Base-by-base conservation (phyloP, 1,140 invertebrate genomes). In the Philopotamus ludificatus region DNA sequence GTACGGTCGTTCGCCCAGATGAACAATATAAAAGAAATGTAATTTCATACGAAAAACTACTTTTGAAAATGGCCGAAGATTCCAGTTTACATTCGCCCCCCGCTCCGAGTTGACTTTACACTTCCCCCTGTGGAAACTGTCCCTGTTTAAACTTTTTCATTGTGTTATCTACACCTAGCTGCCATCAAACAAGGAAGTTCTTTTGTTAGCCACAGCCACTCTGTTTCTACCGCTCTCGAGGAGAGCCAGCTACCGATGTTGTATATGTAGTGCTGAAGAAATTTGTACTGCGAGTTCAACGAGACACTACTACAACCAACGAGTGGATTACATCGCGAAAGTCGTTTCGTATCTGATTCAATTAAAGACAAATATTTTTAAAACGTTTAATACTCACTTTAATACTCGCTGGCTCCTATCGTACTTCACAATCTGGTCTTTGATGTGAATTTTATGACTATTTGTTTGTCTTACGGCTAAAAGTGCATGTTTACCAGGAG, bases 361-460 rank as follows among this genome's bases (percentile, higher is more conserved):
- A 45, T 45, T 45, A 45, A 45, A 45, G 4, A 18, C 18, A 39
- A 57, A 21, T 15, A 57, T 20, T 42, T 15, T n/a, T 15, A 26
- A 60, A 3, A 41, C n/a, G 22, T 41, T 21, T 60, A 18, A 4
- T 68, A 79, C 79, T 83, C 76, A 90, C 89, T 86, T 87, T 39
- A 90, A 81, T 59, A 88, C 86, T 63, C 88, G 81, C 73, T 89
- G 87, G 71, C 86, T 88, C 65, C 86, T 82, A 73, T 90, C 88
- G 75, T 89, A 89, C 73, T 89, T 89, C 63, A 87, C 84, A 70
- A 87, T 82, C 76, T 89, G 86, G 76, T 89, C 87, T 79, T 90
- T 90, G 78, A 90, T 88, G 82, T 89, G 87, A 78, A 88, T 87
- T 79, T 88, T 89, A 72, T 89, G 87, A 75, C 87, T 86, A 75